A percentile compares a stretch with the other conserved stretches of the same genome.
phyloP scores from a whole-genome alignment of 2,797 vertebrate species.

The Borostomias antarcticus region DNA sequence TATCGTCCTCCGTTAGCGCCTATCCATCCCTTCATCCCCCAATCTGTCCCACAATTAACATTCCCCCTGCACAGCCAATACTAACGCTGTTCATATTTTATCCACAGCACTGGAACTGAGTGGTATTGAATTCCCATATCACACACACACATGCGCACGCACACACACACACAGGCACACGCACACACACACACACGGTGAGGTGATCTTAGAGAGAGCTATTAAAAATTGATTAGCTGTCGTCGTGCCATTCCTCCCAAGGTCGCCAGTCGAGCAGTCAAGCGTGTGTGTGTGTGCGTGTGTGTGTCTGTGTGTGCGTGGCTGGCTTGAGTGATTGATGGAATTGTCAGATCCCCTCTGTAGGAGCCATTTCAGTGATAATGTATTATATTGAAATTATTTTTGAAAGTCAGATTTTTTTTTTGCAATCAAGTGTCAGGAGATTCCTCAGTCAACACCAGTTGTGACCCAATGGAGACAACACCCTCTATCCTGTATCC shows the following conservation, averaged over 20 bases:
- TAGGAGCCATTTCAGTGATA: no score
- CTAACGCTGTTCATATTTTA: constrained; percentile 69
- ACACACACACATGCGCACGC: constrained; percentile 21
- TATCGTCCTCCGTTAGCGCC: neutral
- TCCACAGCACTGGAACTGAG: constrained; percentile 55
- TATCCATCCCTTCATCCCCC: constrained; percentile 8
- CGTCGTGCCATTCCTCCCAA: constrained; percentile 68
- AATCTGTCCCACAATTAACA: constrained; percentile 18
- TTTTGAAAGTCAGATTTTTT: no score
- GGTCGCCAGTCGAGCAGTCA: constrained; percentile 59
- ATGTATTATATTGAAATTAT: no score
- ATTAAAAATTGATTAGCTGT: constrained; percentile 79
- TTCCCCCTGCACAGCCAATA: constrained; percentile 28
- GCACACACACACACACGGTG: constrained; percentile 43
- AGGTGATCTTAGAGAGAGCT: constrained; percentile 59
- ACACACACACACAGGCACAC: constrained; percentile 35
- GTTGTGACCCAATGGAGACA: no score
- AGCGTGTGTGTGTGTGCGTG: constrained; percentile 36
- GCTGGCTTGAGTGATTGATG: constrained; percentile 47
- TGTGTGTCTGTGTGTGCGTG: constrained; percentile 29
- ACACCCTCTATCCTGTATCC: no score
- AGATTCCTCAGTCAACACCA: no score
- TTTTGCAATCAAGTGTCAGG: no score
- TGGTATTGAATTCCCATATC: constrained; percentile 57
- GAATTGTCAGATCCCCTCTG: constrained; percentile 32